Evolutionary conservation across 2,113 vertebrate genomes (phyloP).

Genomic region (Theristicus caerulescens): DNA sequence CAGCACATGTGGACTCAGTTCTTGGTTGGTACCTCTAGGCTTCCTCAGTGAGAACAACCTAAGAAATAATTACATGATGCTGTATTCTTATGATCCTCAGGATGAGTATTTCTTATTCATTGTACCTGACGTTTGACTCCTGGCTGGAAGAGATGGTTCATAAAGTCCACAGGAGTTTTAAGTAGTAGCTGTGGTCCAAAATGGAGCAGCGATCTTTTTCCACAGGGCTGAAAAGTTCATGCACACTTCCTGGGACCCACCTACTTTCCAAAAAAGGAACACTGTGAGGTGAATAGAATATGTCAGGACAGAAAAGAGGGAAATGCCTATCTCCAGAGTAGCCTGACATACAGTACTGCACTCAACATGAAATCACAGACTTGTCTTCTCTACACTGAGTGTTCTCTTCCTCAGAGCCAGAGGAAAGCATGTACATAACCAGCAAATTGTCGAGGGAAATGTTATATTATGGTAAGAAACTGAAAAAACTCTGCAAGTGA

Average conservation of each 20-base stretch:
- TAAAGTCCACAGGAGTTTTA: not conserved
- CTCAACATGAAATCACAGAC: not conserved
- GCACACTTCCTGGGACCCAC: not conserved
- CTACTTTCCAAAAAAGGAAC: not conserved
- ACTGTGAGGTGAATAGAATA: not conserved
- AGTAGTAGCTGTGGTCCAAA: not conserved
- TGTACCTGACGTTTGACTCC: not conserved
- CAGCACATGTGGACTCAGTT: not conserved
- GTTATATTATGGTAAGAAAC: not conserved
- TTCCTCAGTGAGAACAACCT: not conserved
- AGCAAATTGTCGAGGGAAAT: not conserved
- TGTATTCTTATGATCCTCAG: not conserved
- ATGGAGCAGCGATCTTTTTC: not conserved
- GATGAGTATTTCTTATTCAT: not conserved
- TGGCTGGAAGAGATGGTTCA: not conserved
- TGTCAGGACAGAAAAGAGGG: not conserved
- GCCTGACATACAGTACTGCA: not conserved
- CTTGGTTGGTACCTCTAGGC: not conserved
- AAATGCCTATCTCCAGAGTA: not conserved
- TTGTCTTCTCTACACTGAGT: not conserved
- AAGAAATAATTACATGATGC: not conserved
- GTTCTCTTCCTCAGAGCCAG: not conserved
- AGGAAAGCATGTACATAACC: not conserved
- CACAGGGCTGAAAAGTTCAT: not conserved
- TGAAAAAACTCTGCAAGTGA: not conserved